Evolutionary conservation across 2,797 vertebrate genomes (phyloP).

Genomic region (Rhabdomys pumilio): DNA sequence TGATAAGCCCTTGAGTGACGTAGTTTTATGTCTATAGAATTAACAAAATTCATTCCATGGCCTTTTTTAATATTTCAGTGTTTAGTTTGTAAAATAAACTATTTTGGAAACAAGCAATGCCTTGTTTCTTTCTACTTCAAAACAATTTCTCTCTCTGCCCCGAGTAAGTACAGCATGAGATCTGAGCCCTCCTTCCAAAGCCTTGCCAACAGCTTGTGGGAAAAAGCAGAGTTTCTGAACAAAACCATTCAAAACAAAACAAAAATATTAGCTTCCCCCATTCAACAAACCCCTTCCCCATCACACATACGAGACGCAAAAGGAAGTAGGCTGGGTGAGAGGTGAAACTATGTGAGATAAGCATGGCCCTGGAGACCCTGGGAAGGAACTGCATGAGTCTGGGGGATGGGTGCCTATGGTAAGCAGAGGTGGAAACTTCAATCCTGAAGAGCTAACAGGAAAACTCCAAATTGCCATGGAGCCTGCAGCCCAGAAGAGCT

Average conservation of each 20-base stretch:
- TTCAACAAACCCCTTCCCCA: constrained; percentile 74
- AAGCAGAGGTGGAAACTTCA: not conserved
- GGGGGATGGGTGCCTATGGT: not conserved
- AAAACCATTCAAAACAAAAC: constrained; percentile 78
- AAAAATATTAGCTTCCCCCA: constrained; percentile 54
- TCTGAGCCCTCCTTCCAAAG: constrained; percentile 59
- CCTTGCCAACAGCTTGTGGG: constrained; percentile 68
- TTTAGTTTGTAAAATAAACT: not conserved
- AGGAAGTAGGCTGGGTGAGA: constrained; percentile 73
- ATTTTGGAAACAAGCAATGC: not conserved
- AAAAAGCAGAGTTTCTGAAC: constrained; percentile 74
- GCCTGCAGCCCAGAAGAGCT: not conserved
- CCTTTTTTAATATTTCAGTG: not conserved
- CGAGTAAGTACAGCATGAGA: not conserved
- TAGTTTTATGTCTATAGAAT: not conserved
- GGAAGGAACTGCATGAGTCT: constrained; percentile 19
- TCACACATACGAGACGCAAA: not conserved
- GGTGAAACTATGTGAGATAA: constrained; percentile 64
- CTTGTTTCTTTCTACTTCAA: constrained; percentile 47
- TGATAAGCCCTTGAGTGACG: not conserved
- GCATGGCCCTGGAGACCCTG: constrained; percentile 72
- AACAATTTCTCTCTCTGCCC: not conserved
- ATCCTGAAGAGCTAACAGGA: not conserved
- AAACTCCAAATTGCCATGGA: not conserved
- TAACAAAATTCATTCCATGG: not conserved